Evolutionary conservation across 2,888 invertebrate genomes (phyloP), one percentile per base, ranked within the genome.

Genomic region (Odontothrips loti): DNA sequence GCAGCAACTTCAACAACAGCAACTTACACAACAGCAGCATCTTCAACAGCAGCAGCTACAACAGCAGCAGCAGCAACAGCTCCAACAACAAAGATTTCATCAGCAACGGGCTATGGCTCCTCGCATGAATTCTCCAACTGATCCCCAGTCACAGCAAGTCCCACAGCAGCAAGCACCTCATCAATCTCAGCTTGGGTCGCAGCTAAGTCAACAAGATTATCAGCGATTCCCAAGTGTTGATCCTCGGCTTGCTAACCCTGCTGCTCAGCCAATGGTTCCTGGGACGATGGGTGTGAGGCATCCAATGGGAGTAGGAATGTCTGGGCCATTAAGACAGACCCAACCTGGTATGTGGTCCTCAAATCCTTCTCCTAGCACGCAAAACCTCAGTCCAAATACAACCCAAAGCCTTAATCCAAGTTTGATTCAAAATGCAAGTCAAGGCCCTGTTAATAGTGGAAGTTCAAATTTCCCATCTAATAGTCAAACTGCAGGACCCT

Each of bases 31-130:
- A 80, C 84, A 78, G 68, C 84, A 47, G 83, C 83, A 80, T 58
- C 83, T 83, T 80, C 81, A 83, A 15, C 84, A 85, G 80, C 85
- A 84, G 82, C 83, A 81, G 80, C 68, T 23, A 11, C 68, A 75
- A 10, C 68, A 75, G 27, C 68, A 27, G 9, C 23, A 27, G 29
- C 80, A 29, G 20, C 80, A 80, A 51, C 80, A 47, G 23, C 48
- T 48, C 20, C 80, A 43, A 12, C 80, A 58, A 48, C 80, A 29
- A 48, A 34, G 80, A 23, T 48, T 58, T 80, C 80, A 48, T 79
- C 79, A 34, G 23, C 79, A 47, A 34, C 27, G 48, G 9, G n/a
- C 47, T 20, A 80, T 80, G 80, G 80, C 80, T 9, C 68, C 68
- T 75, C 68, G 68, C 1, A 75, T 75, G 68, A 75, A 75, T 12